Evolutionary conservation across 2,113 vertebrate species (phyloP).

Genomic region (Synodontis membranacea): DNA sequence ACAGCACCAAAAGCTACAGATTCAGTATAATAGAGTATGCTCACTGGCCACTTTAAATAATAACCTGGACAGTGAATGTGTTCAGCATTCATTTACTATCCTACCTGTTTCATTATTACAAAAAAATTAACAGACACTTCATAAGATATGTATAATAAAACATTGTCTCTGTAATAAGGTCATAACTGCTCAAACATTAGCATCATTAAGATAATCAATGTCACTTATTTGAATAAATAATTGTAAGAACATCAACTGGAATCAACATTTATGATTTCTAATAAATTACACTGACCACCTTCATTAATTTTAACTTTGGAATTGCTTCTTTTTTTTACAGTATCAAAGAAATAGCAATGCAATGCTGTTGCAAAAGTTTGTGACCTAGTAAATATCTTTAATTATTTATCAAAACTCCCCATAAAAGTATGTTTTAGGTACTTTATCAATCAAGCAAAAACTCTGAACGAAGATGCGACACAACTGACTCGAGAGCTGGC

Average conservation of each 20-base stretch:
- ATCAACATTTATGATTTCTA: background rate
- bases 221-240: background rate
- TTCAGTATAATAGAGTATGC: background rate
- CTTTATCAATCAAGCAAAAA: too few species aligned
- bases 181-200: background rate
- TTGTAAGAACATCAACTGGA: background rate
- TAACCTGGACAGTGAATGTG: background rate
- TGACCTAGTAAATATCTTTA: too few species aligned
- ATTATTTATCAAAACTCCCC: too few species aligned
- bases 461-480: too few species aligned
- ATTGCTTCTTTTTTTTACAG: background rate
- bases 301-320: background rate
- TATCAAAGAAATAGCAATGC: background rate
- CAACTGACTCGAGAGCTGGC: too few species aligned
- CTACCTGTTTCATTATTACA: background rate
- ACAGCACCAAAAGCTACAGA: slow-evolving; percentile 26
- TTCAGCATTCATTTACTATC: background rate
- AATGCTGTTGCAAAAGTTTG: too few species aligned
- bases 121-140: background rate
- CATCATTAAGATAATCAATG: background rate
- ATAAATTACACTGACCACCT: background rate
- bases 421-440: too few species aligned
- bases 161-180: background rate
- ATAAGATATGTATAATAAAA: background rate
- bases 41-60: background rate